phyloP scores from a whole-genome alignment of 2,888 invertebrate species.

The Helobdella robusta region DNA sequence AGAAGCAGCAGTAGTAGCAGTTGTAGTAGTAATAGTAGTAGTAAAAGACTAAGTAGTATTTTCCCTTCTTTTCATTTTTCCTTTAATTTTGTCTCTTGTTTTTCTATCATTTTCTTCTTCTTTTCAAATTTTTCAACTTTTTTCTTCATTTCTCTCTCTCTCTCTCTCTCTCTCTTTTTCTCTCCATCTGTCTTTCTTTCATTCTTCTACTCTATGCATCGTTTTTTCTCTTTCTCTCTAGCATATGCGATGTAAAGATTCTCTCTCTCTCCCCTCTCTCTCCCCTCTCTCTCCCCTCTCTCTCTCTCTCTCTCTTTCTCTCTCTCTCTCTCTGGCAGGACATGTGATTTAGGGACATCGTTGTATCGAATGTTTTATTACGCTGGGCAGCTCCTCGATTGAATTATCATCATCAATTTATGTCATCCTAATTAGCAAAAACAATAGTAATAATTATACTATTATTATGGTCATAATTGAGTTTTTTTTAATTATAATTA shows the following conservation, averaged over 20 bases:
- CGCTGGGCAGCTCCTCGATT: no score
- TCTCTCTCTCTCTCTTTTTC: not conserved
- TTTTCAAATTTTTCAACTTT: not conserved
- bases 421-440: no score
- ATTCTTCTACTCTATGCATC: not conserved
- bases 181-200: not conserved
- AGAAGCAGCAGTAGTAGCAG: no score
- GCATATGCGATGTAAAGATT: not conserved
- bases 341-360: not conserved
- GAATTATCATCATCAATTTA: no score
- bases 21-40: no score
- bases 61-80: no score
- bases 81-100: not conserved
- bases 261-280: conserved; percentile 3
- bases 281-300: no score
- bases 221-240: not conserved
- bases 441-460: no score
- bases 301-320: conserved; percentile 4
- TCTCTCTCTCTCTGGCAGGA: not conserved
- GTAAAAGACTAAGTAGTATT: no score
- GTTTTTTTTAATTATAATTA: no score
- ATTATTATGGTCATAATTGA: no score
- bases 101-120: not conserved
- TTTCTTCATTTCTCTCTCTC: not conserved
- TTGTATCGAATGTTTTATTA: no score